A percentile compares a stretch with the other conserved stretches of the same genome.
Evolutionary conservation across 2,797 vertebrate genomes (phyloP).

Genomic region (Leucoraja ocellata): DNA sequence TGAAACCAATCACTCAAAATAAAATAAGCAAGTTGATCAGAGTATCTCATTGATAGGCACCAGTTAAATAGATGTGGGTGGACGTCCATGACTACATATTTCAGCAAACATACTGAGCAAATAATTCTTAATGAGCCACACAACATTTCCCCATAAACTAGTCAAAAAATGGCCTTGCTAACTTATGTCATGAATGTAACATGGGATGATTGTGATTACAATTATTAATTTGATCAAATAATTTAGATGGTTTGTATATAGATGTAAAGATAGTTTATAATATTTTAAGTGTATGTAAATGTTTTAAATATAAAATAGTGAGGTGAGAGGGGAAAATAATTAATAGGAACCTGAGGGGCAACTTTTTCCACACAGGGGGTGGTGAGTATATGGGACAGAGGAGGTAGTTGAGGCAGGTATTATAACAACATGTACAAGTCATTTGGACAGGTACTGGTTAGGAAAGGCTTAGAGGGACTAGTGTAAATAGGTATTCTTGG

Average conservation of each 20-base stretch:
- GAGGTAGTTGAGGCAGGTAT: too few relatives aligned
- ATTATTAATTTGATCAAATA: background rate
- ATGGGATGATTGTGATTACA: background rate
- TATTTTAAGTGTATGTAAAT: background rate
- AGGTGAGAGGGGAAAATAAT: too few relatives aligned
- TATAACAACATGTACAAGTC: too few relatives aligned
- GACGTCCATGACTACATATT: background rate
- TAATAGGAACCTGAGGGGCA: too few relatives aligned
- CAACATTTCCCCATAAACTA: background rate
- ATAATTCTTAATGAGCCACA: background rate
- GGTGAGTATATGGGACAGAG: too few relatives aligned
- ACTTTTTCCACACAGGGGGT: too few relatives aligned
- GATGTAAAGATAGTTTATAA: background rate
- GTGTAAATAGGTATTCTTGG: too few relatives aligned
- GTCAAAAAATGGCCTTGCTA: background rate
- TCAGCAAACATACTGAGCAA: slow-evolving; percentile 15
- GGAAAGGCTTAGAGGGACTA: too few relatives aligned
- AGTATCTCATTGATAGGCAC: background rate
- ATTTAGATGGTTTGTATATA: background rate
- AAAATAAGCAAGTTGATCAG: slow-evolving; percentile 7
- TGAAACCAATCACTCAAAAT: background rate
- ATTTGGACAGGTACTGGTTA: too few relatives aligned
- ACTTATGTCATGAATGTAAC: background rate
- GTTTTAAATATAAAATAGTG: background rate
- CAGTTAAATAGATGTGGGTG: background rate